Evolutionary conservation across 1,140 invertebrate genomes (phyloP).

Genomic region (Eriocheir sinensis): DNA sequence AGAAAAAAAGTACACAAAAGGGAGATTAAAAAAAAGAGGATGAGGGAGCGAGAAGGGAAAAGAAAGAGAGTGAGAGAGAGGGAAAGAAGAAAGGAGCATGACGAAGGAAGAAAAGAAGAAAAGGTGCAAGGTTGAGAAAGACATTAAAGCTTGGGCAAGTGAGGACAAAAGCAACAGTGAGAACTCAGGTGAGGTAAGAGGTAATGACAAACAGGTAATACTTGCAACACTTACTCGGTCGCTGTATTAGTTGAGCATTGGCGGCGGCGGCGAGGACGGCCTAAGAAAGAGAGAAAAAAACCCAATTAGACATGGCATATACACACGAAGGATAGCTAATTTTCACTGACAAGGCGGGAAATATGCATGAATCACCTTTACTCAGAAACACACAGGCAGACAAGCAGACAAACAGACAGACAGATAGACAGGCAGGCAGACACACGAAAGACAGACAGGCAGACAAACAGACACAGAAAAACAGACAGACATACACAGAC

Average conservation of each 20-base stretch:
- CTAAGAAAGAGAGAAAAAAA: slow-evolving; percentile 21
- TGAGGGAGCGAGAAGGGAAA: not conserved
- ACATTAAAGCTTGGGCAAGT: not conserved
- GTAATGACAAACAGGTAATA: not conserved
- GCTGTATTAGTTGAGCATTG: slow-evolving; percentile 61
- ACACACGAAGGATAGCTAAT: no score
- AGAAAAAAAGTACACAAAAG: no score
- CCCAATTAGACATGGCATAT: not conserved
- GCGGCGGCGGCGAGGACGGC: slow-evolving; percentile 59
- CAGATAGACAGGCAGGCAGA: no score
- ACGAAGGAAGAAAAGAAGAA: not conserved
- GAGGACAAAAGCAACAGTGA: not conserved
- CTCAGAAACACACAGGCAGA: no score
- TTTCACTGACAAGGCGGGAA: no score
- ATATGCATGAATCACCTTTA: no score
- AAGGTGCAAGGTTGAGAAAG: no score
- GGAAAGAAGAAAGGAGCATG: not conserved
- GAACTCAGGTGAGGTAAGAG: not conserved
- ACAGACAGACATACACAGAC: no score
- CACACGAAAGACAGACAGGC: no score
- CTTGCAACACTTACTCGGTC: slow-evolving; percentile 59
- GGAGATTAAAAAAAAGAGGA: not conserved
- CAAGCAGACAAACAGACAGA: no score
- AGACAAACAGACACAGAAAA: no score
- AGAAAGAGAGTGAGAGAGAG: not conserved